Evolutionary conservation across 2,797 vertebrate species (phyloP).

Genomic region (Dallia pectoralis): DNA sequence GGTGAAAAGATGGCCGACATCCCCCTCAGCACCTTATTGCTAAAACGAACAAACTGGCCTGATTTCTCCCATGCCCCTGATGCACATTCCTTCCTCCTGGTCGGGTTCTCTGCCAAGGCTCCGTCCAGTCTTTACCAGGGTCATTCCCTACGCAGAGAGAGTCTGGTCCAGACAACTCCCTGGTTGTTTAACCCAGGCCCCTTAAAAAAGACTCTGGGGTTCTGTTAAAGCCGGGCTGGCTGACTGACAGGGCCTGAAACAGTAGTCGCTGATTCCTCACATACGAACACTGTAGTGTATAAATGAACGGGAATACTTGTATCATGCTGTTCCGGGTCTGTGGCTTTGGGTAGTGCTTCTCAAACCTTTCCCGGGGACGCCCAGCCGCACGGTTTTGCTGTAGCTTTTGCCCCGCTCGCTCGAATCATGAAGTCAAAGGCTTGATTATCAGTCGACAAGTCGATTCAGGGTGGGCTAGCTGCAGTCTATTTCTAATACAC

Average conservation of each 20-base stretch:
- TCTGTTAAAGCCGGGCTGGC: background rate
- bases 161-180: slow-evolving; percentile 34
- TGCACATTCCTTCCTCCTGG: slow-evolving; percentile 47
- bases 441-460: no score
- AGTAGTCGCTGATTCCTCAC: slow-evolving; percentile 3
- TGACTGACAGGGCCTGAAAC: background rate
- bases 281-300: background rate
- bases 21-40: slow-evolving; percentile 36
- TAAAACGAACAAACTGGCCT: slow-evolving; percentile 45
- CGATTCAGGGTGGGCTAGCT: no score
- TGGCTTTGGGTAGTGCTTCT: no score
- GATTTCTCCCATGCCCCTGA: slow-evolving; percentile 27
- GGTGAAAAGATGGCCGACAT: slow-evolving; percentile 10
- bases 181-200: background rate
- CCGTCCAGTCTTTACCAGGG: slow-evolving; percentile 22
- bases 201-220: background rate
- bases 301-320: background rate
- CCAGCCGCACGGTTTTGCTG: no score
- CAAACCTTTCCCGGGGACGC: no score
- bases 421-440: no score
- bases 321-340: background rate
- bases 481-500: no score
- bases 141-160: slow-evolving; percentile 13
- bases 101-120: slow-evolving; percentile 32
- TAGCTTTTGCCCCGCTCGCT: no score